These are phyloP conservation scores for Pimpla rufipes DNA, from an alignment of 2,888 invertebrate genomes.

Conservation along the genomic window DNA sequence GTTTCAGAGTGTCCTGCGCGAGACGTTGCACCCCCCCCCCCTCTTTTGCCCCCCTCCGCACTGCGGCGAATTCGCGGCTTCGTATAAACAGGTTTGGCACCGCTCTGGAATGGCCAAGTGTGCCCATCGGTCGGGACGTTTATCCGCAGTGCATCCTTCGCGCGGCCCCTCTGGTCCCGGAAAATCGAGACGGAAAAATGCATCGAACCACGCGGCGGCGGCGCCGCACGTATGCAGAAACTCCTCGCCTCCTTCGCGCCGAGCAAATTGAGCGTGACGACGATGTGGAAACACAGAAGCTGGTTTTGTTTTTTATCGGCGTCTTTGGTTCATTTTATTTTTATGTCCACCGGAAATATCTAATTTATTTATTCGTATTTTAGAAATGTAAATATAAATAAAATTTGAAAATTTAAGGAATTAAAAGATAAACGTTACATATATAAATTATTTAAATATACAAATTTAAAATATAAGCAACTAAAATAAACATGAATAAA, in stretches of 20 bases:
- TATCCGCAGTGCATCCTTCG: constrained; percentile 50
- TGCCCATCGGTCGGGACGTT: constrained; percentile 35
- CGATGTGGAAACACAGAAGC: not conserved
- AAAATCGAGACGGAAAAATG: constrained; percentile 16
- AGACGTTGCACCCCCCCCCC: not conserved
- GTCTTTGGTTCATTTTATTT: too few relatives aligned
- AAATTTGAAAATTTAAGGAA: too few relatives aligned
- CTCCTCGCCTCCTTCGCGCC: not conserved
- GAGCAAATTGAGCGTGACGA: constrained; percentile 23
- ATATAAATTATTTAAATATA: too few relatives aligned
- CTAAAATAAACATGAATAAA: too few relatives aligned
- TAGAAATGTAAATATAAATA: too few relatives aligned
- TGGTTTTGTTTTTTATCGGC: not conserved
- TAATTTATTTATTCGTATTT: too few relatives aligned
- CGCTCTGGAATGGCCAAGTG: constrained; percentile 56
- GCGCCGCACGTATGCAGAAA: constrained; percentile 29
- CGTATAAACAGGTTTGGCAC: constrained; percentile 71
- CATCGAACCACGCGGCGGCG: constrained; percentile 1
- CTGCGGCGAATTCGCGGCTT: constrained; percentile 68
- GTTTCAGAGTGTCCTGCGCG: not conserved
- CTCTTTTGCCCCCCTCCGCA: constrained; percentile 55
- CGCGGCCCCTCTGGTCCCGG: constrained; percentile 10
- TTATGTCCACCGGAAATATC: too few relatives aligned
- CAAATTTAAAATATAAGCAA: too few relatives aligned
- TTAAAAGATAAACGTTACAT: too few relatives aligned